A percentile compares a stretch with the other conserved stretches of the same genome.
Evolutionary conservation across 2,113 vertebrate genomes (phyloP).

Genomic region (Sterna hirundo): DNA sequence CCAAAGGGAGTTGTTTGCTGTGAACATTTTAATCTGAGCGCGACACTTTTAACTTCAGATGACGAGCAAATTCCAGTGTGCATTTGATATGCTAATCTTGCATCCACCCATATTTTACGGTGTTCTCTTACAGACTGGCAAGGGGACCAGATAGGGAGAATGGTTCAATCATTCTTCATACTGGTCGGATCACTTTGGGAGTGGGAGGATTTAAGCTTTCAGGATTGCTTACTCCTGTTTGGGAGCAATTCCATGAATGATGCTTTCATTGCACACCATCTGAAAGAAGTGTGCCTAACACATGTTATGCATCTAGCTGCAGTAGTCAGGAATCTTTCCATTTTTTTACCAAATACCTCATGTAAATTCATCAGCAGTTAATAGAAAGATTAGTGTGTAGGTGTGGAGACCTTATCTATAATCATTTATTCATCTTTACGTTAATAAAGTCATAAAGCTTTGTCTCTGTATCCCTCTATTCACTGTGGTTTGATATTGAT

Average conservation of each 20-base stretch:
- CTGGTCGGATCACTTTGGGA: not conserved
- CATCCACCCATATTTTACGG: not conserved
- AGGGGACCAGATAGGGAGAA: not conserved
- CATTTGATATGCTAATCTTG: not conserved
- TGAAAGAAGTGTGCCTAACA: not conserved
- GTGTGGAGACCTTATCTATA: not conserved
- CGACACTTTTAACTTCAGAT: not conserved
- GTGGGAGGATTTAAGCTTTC: not conserved
- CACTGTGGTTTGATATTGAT: not conserved
- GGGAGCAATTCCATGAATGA: not conserved
- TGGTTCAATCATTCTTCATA: not conserved
- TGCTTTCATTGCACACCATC: not conserved
- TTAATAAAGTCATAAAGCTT: not conserved
- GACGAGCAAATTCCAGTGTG: not conserved
- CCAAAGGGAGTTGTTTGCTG: not conserved
- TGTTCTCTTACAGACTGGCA: accelerated
- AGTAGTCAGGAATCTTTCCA: not conserved
- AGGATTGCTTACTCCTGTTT: not conserved
- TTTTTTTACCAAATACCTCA: not conserved
- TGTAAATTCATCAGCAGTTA: not conserved
- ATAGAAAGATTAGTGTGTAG: not conserved
- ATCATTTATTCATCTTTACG: not conserved
- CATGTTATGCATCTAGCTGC: not conserved
- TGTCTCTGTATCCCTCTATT: not conserved
- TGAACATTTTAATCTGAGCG: not conserved